Conservation (phyloP, 2,888 invertebrate genomes). For the Ceratothoa steindachneri region DNA sequence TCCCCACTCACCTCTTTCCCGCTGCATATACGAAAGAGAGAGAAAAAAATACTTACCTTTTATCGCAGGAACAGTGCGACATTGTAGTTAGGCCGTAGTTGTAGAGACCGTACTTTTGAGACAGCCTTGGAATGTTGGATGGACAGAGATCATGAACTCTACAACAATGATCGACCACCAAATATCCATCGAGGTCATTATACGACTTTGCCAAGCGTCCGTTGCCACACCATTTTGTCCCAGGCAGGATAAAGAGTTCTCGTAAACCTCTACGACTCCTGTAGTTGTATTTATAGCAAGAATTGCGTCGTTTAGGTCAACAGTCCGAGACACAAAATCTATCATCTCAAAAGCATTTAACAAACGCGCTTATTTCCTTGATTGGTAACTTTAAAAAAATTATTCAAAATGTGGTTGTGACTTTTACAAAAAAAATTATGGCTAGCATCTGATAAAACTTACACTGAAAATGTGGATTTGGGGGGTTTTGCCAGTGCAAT, state of each 20-base stretch:
- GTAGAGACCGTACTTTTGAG: slow-evolving; percentile 52
- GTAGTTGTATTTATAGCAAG: slow-evolving; percentile 47
- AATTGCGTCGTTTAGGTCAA: too few species aligned
- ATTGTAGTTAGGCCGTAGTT: slow-evolving; percentile 54
- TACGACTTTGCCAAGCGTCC: slow-evolving; percentile 76
- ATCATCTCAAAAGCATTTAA: too few species aligned
- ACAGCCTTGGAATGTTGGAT: slow-evolving; percentile 52
- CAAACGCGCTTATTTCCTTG: too few species aligned
- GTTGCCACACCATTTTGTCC: slow-evolving; percentile 80
- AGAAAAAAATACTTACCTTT: slow-evolving; percentile 51
- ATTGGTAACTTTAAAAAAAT: too few species aligned
- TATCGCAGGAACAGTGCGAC: slow-evolving; percentile 55
- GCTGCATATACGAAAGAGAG: too few species aligned
- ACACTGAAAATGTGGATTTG: too few species aligned
- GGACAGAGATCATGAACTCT: slow-evolving; percentile 64
- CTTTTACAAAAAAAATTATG: too few species aligned
- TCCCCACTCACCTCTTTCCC: too few species aligned
- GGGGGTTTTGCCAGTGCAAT: too few species aligned
- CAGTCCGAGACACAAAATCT: too few species aligned
- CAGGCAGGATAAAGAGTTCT: slow-evolving; percentile 47
- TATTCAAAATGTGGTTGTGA: too few species aligned
- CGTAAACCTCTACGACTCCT: slow-evolving; percentile 35
- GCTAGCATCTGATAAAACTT: too few species aligned
- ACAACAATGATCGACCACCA: slow-evolving; percentile 78
- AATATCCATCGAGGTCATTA: slow-evolving; percentile 77